Evolutionary conservation across 2,888 invertebrate species (phyloP), one percentile per base, ranked within the genome.

Genomic region (Tolmerus cingulatus): DNA sequence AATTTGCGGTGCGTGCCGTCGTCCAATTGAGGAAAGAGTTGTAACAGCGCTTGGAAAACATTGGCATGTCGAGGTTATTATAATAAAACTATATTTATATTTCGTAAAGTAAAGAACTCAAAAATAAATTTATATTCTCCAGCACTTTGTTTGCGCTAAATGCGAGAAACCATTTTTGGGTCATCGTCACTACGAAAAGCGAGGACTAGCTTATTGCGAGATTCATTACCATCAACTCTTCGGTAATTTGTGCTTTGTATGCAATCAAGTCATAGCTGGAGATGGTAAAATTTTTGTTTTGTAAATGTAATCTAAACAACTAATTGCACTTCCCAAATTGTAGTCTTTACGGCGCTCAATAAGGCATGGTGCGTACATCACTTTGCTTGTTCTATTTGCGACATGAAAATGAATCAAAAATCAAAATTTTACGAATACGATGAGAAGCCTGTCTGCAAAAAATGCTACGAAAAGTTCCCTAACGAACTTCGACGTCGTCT

Each of bases 161-260:
- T 99, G 99, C 92, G 99, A 99, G 93, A 99, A 99, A 93, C 99
- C 99, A 0, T 99, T 99, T 94, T 95, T 99, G 91, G 99, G 99
- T 0, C 98, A 98, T 93, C 97, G 99, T 0, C 99, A 99, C 93
- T 99, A 99, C 92, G 99, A 99, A 93, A 98, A 98, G 93, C 98
- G 98, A 91, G 99, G 98, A 0, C 93, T 99, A 90, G 99, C 99
- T 0, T 99, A 99, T 93, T 99, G 99, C 93, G 99, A 99, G 93
- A 98, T 97, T 88, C 99, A 99, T 92, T 99, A 99, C 93, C 99
- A 99, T 93, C 98, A 99, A 94, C 93, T 99, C 89, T 99, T 99
- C 93, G 99, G 99, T 51, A 99, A 99, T 93, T 95, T 99, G 88
- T 99, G 99, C 93, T 99, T 98, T 91, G 97, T 98, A 40, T 99